Base-by-base conservation (phyloP, 64 coral and sea anemone species). In the Pocillopora verrucosa region DNA sequence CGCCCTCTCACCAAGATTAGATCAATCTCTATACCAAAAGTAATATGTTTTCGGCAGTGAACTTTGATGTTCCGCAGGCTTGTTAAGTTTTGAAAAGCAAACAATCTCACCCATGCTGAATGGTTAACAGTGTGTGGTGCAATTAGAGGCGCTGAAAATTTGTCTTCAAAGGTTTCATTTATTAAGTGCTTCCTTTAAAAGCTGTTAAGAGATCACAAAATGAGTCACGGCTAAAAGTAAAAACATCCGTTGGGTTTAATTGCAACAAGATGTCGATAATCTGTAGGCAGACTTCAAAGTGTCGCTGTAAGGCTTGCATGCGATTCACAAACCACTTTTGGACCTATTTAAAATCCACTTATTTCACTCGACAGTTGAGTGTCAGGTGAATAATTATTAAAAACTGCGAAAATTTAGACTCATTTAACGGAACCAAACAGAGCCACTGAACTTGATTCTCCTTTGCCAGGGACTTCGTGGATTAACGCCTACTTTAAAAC, bases 41-140 rank as follows among this genome's bases (percentile, higher is more conserved):
- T n/a, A 72, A 72, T 30, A 72, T 85, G 16, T 25, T 81, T 64
- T 63, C 82, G 82, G 82, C 65, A 16, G 24, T 41, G 34, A 57
- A 57, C 82, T 85, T 85, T 85, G 82, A 72, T 85, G 62, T 68
- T 15, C 36, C 13, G 35, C 35, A 0, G 67, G 41, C 45, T 37
- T 20, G 7, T 10, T 26, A 70, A 25, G 11, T 19, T 9, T 20
- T 24, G 67, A 51, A 26, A 11, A 58, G 82, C 38, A 36, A 85
- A 19, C 63, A 72, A 58, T 38, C 1, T 25, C 34, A 25, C 38
- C 17, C 9, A 37, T 10, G 38, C 34, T n/a, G 51, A 79, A 60
- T 79, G 17, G 56, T 59, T 30, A 35, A 10, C 14, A 79, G 1
- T 60, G 11, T 78, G n/a, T 59, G 16, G 59, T 14, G 5, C 79